phyloP scores from a whole-genome alignment of 1,140 invertebrate genomes.

The Apis laboriosa region DNA sequence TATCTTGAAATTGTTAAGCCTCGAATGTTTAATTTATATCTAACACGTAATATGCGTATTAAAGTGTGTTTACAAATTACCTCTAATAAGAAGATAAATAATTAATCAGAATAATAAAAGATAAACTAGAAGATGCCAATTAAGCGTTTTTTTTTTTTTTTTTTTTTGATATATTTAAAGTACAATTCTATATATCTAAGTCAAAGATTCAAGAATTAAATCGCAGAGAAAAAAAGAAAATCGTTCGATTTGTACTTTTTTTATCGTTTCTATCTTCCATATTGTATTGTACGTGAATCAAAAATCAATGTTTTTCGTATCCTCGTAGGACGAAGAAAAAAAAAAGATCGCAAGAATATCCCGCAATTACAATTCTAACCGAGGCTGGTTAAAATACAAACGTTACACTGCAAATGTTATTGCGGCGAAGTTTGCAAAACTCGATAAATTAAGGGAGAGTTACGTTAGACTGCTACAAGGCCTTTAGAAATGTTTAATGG shows the following conservation, averaged over 20 bases:
- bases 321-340: no score
- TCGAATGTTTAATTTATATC: neutral
- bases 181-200: no score
- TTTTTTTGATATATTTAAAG: no score
- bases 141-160: neutral
- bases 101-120: neutral
- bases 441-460: conserved; percentile 63
- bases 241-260: no score
- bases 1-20: neutral
- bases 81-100: neutral
- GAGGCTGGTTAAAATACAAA: neutral
- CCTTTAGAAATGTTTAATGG: conserved; percentile 40
- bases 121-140: no score
- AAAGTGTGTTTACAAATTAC: neutral
- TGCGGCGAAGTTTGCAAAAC: conserved; percentile 53
- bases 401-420: conserved; percentile 10
- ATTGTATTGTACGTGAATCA: no score
- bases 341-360: neutral
- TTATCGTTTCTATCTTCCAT: no score
- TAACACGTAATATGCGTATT: neutral
- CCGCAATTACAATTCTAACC: neutral
- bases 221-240: no score
- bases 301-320: no score
- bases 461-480: conserved; percentile 27
- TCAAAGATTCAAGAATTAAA: no score